Base-by-base conservation (phyloP, 2,888 invertebrate genomes). In the Rotaria sp. region DNA sequence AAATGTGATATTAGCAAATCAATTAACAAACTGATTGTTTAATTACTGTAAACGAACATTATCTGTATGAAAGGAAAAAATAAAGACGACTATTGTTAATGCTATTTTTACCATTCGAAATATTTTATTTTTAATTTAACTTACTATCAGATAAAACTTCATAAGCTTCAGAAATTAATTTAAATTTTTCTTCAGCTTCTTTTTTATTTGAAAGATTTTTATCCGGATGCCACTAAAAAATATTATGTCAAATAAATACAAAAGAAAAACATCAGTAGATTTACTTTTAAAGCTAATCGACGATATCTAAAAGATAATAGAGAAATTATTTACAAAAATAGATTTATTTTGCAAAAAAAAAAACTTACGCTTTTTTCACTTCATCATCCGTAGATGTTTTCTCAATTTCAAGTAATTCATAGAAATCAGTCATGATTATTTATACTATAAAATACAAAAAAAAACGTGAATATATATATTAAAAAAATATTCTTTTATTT, bases 361-460 rank as follows among this genome's bases (percentile, higher is more conserved):
- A 21, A 38, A 80, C 80, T 91, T 97, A 97, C 2, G 96, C 96
- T 91, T 96, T 96, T 90, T 96, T 96, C 87, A 97, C 96, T 89
- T 96, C 96, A 89, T 96, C 96, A 45, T 95, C 95, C 0, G 94
- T 94, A 0, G 96, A 96, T 88, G 92, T 93, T 90, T 95, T 94
- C 3, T 94, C 93, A n/a, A 97, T 93, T 10, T 96, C 96, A 87
- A 97, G 93, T 88, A 97, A 96, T 92, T 96, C 96, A 90, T 80
- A 80, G 45, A 80, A 80, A 45, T 80, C 80, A 13, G 80, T 80
- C 80, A 80, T 50, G 2, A 50, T 80, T 67, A 18, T 30, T 57
- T 57, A 57, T 48, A 48, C 48, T 48, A 48, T 45, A 45, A 45
- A 45, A 45, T 45, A 15, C 11, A 48, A 48, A 48, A 48, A 45